Conservation (phyloP, 2,113 vertebrate species). For the Bubo bubo region DNA sequence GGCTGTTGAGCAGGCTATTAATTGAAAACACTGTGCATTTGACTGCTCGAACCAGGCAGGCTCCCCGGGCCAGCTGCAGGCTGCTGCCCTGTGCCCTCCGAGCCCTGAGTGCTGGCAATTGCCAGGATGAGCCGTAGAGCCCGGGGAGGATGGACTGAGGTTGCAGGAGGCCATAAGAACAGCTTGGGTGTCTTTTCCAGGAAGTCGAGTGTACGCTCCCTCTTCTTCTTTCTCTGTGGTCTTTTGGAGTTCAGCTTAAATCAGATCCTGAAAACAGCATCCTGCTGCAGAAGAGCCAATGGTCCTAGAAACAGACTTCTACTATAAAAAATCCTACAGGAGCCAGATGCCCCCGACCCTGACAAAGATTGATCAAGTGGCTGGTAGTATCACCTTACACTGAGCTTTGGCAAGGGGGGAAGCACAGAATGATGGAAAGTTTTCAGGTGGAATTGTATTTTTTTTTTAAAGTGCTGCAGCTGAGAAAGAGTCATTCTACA, state of each 20-base stretch:
- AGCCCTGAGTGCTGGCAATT: not conserved
- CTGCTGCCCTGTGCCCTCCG: not conserved
- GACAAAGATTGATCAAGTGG: not conserved
- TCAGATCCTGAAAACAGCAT: slow-evolving; percentile 1
- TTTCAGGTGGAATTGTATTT: not conserved
- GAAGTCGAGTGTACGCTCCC: not conserved
- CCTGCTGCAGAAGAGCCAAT: not conserved
- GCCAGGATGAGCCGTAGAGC: not conserved
- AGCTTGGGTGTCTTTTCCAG: not conserved
- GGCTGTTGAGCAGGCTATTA: slow-evolving; percentile 19
- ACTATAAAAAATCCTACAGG: not conserved
- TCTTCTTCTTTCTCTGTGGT: slow-evolving; percentile 1
- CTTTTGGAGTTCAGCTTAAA: not conserved
- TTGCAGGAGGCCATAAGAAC: not conserved
- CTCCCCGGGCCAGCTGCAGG: not conserved
- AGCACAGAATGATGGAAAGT: not conserved
- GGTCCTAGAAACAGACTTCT: not conserved
- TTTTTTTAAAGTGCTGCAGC: not conserved
- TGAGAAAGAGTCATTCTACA: not conserved
- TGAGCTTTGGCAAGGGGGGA: not conserved
- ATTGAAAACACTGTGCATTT: slow-evolving; percentile 27
- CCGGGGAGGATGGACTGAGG: not conserved
- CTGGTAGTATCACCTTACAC: not conserved
- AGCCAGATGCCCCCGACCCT: not conserved
- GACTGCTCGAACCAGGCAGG: not conserved